Evolutionary conservation across 2,113 vertebrate species (phyloP).

Genomic region (Puffinus mauretanicus): DNA sequence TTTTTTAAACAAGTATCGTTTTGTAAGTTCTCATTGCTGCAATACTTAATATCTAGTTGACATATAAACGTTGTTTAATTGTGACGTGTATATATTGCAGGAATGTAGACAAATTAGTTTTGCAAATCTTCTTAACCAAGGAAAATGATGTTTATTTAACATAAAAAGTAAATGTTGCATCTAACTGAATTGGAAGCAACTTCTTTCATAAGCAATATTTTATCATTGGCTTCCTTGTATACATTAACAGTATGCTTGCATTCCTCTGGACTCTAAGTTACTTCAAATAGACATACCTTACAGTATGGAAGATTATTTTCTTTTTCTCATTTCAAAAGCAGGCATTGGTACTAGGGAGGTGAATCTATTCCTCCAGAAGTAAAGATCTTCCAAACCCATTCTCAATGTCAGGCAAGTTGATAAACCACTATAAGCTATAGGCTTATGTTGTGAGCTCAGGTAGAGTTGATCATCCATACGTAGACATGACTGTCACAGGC

Average conservation of each 20-base stretch:
- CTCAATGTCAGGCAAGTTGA: neutral
- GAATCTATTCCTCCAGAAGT: neutral
- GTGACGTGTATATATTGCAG: neutral
- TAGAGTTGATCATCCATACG: neutral
- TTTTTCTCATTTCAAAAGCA: neutral
- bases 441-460: neutral
- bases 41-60: neutral
- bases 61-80: neutral
- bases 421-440: neutral
- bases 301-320: neutral
- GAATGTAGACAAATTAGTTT: neutral
- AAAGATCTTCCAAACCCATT: neutral
- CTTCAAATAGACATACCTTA: neutral
- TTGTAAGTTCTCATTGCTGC: neutral
- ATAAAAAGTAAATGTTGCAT: neutral
- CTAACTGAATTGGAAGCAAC: neutral
- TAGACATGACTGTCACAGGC: rapidly evolving
- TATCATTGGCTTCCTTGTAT: neutral
- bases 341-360: neutral
- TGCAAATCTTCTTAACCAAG: neutral
- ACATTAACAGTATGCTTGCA: neutral
- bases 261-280: neutral
- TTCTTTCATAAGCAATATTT: neutral
- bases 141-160: neutral
- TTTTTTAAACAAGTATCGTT: neutral